Percentiles rank a stretch among this genome's conserved stretches.
Evolutionary conservation across 23 tunicate species (phyloP).

Genomic region (Trididemnum clinides): DNA sequence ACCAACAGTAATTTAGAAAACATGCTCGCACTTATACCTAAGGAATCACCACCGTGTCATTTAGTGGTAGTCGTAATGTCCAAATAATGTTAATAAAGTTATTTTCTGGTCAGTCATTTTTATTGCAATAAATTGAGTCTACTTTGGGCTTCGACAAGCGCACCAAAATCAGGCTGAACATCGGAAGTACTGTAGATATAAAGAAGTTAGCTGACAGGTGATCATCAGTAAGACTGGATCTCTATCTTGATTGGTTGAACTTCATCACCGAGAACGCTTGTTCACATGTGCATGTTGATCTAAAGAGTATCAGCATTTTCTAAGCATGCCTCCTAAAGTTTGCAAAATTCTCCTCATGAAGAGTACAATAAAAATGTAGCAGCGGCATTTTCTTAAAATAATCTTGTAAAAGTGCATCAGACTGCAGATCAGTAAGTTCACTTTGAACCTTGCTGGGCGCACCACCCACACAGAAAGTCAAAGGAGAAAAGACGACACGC

Average conservation of each 20-base stretch:
- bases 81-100: no score
- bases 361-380: no score
- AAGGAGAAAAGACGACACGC: conserved; percentile 4
- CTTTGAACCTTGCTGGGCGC: conserved; percentile 15
- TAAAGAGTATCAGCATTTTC: neutral
- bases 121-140: neutral
- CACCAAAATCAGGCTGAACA: neutral
- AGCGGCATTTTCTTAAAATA: no score
- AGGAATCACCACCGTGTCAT: no score
- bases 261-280: neutral
- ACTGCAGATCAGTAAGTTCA: conserved; percentile 25
- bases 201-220: conserved; percentile 6
- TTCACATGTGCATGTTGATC: no score
- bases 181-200: neutral
- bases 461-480: neutral
- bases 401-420: no score
- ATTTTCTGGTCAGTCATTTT: no score
- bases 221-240: conserved; percentile 38
- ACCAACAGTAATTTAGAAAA: no score
- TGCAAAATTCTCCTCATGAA: no score
- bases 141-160: no score
- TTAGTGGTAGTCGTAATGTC: no score
- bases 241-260: conserved; percentile 19
- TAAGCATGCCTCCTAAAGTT: conserved; percentile 5
- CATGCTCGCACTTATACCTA: no score